Base-by-base conservation (phyloP, 2,113 vertebrate species). In the Patagioenas fasciata region DNA sequence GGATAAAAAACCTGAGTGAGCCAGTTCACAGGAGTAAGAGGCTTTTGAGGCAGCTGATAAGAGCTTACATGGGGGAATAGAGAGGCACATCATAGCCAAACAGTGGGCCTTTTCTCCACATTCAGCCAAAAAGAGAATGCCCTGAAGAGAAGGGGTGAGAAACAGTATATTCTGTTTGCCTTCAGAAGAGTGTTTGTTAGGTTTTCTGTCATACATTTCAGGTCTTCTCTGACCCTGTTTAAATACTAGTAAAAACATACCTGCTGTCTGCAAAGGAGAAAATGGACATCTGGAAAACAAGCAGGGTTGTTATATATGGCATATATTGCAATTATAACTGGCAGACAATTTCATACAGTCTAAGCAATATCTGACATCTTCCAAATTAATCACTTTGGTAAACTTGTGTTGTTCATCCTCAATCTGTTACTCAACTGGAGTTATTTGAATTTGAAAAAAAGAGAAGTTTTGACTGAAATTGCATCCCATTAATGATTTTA, bases 11-110 rank as follows among this genome's bases (percentile, higher is more conserved):
- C 38, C 57, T 10, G 9, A 79, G 32, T 19, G 34, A 80, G 31
- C 16, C 86, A 36, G 24, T 51, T 91, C 48, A 38, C 20, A 57
- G 44, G 29, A 80, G 26, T 31, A 42, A 38, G 34, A 50, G 14
- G 6, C 44, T 83, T 85, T 75, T 1, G 8, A 80, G 58, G 51
- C 10, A 26, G 15, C 8, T 29, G 8, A 0, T 69, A 29, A 80
- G 62, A 69, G 19, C 20, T 71, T 71, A 19, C 29, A 7, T 29
- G 4, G 1, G 0, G 25, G 44, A 71, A n/a, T 40, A 16, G 36
- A 29, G 32, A 10, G 20, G 5, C 0, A 1, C 15, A 19, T 80
- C 42, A 5, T 10, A n/a, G 42, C 36, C n/a, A 57, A 48, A 56
- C 44, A 47, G 66, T 8, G 18, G 16, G 58, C 18, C 7, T 61